Conservation (phyloP, 1,140 invertebrate genomes). For the Cyclina sinensis region DNA sequence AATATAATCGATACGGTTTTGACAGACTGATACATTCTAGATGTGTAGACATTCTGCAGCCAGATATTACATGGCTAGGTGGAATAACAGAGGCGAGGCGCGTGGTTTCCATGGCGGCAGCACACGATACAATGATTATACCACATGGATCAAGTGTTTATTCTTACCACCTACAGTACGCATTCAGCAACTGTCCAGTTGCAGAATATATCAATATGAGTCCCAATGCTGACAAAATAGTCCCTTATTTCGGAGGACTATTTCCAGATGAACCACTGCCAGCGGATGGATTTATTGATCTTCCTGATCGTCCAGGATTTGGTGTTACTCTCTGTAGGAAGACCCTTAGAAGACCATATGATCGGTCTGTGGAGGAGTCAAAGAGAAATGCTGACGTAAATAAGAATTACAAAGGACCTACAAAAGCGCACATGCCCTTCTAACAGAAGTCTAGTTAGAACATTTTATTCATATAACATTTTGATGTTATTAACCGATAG, state of each 20-base stretch:
- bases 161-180: conserved; percentile 84
- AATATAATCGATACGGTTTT: conserved; percentile 84
- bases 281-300: conserved; percentile 80
- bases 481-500: too few species aligned
- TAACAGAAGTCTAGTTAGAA: conserved; percentile 56
- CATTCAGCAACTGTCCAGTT: conserved; percentile 83
- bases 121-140: conserved; percentile 80
- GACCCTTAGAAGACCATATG: conserved; percentile 78
- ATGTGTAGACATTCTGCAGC: conserved; percentile 84
- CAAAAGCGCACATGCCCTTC: conserved; percentile 79
- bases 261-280: conserved; percentile 84
- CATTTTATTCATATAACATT: too few species aligned
- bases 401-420: conserved; percentile 71
- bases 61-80: conserved; percentile 84
- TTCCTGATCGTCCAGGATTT: conserved; percentile 82
- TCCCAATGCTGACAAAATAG: conserved; percentile 79
- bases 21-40: conserved; percentile 77
- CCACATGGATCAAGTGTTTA: conserved; percentile 84
- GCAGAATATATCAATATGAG: conserved; percentile 84
- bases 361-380: conserved; percentile 75
- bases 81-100: conserved; percentile 82
- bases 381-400: conserved; percentile 77
- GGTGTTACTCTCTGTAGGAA: conserved; percentile 81
- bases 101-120: conserved; percentile 82
- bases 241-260: conserved; percentile 83